Conservation (phyloP, 2,113 vertebrate species). For the Campylomormyrus tamandua region DNA sequence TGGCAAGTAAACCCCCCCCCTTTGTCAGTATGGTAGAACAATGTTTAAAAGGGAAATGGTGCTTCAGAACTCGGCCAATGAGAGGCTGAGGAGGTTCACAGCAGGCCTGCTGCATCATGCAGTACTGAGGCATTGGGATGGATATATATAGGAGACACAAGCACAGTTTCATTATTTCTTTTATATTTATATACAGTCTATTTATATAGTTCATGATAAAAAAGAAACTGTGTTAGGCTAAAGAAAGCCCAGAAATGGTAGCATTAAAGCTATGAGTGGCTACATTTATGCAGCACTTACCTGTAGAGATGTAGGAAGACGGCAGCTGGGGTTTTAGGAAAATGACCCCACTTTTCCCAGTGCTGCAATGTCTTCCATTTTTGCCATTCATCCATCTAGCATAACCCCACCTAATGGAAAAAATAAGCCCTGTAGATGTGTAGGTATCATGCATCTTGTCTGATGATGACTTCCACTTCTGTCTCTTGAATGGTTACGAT, state of each 20-base stretch:
- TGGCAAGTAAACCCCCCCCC: neutral
- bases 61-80: neutral
- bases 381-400: neutral
- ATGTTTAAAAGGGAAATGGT: neutral
- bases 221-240: neutral
- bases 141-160: neutral
- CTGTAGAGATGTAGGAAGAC: neutral
- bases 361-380: neutral
- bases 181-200: neutral
- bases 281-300: neutral
- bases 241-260: neutral
- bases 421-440: neutral
- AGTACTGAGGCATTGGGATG: neutral
- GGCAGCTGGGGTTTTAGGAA: neutral
- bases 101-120: neutral
- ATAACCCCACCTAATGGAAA: neutral
- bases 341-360: neutral
- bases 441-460: neutral
- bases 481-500: neutral
- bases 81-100: neutral
- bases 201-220: neutral
- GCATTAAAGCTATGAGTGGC: neutral
- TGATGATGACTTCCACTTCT: neutral
- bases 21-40: neutral
- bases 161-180: neutral